A percentile compares a stretch with the other conserved stretches of the same genome.
These are phyloP conservation scores for Edolisoma coerulescens DNA, from an alignment of 2,113 vertebrate species.

Conservation along the genomic window DNA sequence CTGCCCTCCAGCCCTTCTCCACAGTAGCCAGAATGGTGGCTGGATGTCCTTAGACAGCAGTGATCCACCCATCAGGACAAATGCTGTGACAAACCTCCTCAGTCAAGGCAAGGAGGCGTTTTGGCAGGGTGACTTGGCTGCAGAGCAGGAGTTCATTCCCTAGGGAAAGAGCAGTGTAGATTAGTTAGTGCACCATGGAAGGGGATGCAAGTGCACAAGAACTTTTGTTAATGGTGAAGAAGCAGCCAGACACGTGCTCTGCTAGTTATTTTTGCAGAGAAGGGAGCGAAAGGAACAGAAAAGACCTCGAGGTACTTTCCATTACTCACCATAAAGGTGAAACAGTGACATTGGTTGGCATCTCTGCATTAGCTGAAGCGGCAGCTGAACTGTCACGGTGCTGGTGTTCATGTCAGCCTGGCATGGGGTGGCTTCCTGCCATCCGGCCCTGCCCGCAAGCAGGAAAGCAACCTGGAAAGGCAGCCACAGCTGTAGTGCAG, in stretches of 20 bases:
- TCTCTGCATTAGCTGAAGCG: not conserved
- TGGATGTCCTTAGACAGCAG: not conserved
- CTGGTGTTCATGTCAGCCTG: not conserved
- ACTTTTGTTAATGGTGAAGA: not conserved
- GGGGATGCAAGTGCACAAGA: not conserved
- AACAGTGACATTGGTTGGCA: not conserved
- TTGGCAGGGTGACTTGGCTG: not conserved
- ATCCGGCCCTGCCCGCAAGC: not conserved
- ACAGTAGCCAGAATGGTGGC: fast-evolving
- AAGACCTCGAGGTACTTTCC: not conserved
- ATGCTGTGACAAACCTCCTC: not conserved
- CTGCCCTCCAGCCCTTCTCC: not conserved
- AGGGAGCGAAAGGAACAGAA: not conserved
- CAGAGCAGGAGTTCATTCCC: not conserved
- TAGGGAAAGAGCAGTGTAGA: not conserved
- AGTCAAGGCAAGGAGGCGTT: not conserved
- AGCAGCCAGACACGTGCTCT: not conserved
- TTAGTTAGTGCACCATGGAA: not conserved
- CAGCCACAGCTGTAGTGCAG: not conserved
- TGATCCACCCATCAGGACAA: not conserved
- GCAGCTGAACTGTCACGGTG: not conserved
- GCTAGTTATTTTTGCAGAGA: not conserved
- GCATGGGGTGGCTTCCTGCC: not conserved
- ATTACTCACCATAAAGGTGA: not conserved
- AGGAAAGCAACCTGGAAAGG: not conserved